A percentile compares a stretch with the other conserved stretches of the same genome.
Evolutionary conservation across 2,113 vertebrate genomes (phyloP).

Genomic region (Melanocharis versteri): DNA sequence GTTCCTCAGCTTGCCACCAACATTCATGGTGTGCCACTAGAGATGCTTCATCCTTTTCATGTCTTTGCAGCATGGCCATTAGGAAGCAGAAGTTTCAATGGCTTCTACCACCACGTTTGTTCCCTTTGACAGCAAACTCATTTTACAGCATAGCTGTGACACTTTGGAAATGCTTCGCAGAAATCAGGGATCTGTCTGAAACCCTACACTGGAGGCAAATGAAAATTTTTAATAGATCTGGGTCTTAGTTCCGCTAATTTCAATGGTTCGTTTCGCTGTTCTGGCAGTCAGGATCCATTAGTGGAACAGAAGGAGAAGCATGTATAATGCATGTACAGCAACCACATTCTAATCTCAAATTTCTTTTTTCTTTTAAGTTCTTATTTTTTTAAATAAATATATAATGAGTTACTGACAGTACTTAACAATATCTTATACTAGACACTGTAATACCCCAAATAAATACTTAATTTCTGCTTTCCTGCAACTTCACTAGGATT

Average conservation of each 20-base stretch:
- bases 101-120: neutral
- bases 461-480: constrained; percentile 73
- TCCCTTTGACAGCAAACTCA: constrained; percentile 3
- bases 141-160: neutral
- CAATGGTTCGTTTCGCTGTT: constrained; percentile 33
- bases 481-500: constrained; percentile 70
- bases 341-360: constrained; percentile 55
- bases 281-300: constrained; percentile 67
- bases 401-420: constrained; percentile 68
- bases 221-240: constrained; percentile 43
- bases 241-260: constrained; percentile 66
- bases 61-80: neutral
- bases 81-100: neutral
- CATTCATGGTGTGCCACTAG: neutral
- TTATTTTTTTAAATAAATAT: constrained; percentile 60
- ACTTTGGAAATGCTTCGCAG: neutral
- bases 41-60: neutral
- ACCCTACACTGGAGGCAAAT: constrained; percentile 16
- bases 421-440: constrained; percentile 67
- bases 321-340: constrained; percentile 68
- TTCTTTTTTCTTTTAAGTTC: constrained; percentile 61
- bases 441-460: constrained; percentile 62
- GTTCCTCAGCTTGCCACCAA: neutral
- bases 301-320: constrained; percentile 59
- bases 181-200: constrained; percentile 38